Percentiles rank a stretch among this genome's conserved stretches.
Evolutionary conservation across 2,888 invertebrate genomes (phyloP).

Genomic region (Ctena decussata): DNA sequence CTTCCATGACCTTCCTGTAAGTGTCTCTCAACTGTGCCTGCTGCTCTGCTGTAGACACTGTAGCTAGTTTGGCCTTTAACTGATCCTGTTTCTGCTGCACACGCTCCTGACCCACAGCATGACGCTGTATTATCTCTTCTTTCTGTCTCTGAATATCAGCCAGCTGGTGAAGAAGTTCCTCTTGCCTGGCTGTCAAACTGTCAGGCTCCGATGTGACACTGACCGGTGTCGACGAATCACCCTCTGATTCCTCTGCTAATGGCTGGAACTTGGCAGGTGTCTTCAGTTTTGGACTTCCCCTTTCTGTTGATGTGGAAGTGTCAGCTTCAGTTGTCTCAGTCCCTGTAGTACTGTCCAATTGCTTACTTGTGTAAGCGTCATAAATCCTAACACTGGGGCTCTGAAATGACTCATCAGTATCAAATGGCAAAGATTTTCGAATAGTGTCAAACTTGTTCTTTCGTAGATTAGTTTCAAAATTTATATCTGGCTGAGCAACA

Average conservation of each 20-base stretch:
- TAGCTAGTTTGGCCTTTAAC: slow-evolving; percentile 57
- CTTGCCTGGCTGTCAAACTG: slow-evolving; percentile 68
- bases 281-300: slow-evolving; percentile 73
- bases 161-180: slow-evolving; percentile 72
- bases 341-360: slow-evolving; percentile 53
- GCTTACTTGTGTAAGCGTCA: slow-evolving; percentile 54
- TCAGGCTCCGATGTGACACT: slow-evolving; percentile 58
- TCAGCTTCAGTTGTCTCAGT: slow-evolving; percentile 69
- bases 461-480: slow-evolving; percentile 48
- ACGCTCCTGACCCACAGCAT: slow-evolving; percentile 70
- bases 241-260: slow-evolving; percentile 45
- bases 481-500: slow-evolving; percentile 34
- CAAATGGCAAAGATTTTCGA: slow-evolving; percentile 77
- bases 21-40: slow-evolving; percentile 26
- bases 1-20: neutral
- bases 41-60: slow-evolving; percentile 25
- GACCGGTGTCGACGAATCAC: slow-evolving; percentile 63
- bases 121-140: slow-evolving; percentile 74
- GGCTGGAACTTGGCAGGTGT: slow-evolving; percentile 16
- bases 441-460: slow-evolving; percentile 70
- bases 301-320: slow-evolving; percentile 68
- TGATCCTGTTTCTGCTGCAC: slow-evolving; percentile 69
- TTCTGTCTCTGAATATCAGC: slow-evolving; percentile 80
- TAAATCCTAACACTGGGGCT: slow-evolving; percentile 50
- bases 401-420: slow-evolving; percentile 72